Evolutionary conservation across 2,888 invertebrate species (phyloP).

Genomic region (Cotesia congregata): DNA sequence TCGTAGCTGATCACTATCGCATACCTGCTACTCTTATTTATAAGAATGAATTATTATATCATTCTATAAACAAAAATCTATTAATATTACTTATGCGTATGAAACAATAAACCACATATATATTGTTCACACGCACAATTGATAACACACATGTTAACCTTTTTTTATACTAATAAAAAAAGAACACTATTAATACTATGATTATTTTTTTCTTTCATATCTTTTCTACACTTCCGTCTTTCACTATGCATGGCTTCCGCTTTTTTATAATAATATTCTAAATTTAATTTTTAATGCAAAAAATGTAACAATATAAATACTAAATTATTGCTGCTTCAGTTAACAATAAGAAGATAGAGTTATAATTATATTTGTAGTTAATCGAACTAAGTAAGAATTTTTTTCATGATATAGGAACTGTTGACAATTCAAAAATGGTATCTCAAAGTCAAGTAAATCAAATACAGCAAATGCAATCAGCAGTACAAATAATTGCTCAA

Average conservation of each 20-base stretch:
- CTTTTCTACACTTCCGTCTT: conserved; percentile 35
- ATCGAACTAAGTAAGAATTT: neutral
- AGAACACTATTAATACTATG: conserved; percentile 44
- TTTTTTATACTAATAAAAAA: conserved; percentile 47
- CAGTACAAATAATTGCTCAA: conserved; percentile 63
- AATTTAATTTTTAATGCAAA: neutral
- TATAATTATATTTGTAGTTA: neutral
- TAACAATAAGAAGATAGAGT: neutral
- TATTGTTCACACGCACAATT: neutral
- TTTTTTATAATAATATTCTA: conserved; percentile 15
- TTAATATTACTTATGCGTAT: neutral
- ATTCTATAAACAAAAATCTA: neutral
- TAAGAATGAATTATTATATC: neutral
- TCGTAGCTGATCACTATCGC: conserved; percentile 24
- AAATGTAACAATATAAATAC: neutral
- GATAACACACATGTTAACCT: conserved; percentile 33
- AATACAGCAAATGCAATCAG: conserved; percentile 65
- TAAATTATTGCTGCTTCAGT: neutral
- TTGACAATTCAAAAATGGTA: conserved; percentile 63
- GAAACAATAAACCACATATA: neutral
- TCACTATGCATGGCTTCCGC: conserved; percentile 26
- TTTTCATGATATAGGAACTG: conserved; percentile 57
- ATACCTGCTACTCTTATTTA: conserved; percentile 27
- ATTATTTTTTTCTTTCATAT: conserved; percentile 36
- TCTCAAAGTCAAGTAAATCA: conserved; percentile 61